phyloP scores from a whole-genome alignment of 1,140 invertebrate genomes.

The Pogonus chalceus region DNA sequence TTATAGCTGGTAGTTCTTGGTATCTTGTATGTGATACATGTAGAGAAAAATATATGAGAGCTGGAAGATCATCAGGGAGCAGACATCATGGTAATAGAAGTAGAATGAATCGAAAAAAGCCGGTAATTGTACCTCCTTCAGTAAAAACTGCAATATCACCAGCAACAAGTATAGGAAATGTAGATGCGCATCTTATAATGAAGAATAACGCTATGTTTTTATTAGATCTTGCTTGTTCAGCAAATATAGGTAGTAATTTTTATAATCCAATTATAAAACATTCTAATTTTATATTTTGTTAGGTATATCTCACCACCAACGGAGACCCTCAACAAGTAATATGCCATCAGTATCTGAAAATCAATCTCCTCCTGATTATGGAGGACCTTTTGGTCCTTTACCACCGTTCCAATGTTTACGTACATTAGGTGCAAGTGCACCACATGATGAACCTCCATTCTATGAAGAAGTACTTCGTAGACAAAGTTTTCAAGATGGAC shows the following conservation, averaged over 20 bases:
- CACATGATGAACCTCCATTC: conserved; percentile 42
- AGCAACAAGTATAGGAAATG: conserved; percentile 25
- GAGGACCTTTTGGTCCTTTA: conserved; percentile 46
- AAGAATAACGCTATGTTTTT: conserved; percentile 92
- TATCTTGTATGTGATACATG: conserved; percentile 87
- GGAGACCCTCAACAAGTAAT: conserved; percentile 42
- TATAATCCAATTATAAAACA: conserved; percentile 8
- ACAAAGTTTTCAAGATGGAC: conserved; percentile 35
- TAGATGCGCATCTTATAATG: conserved; percentile 69
- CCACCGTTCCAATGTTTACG: conserved; percentile 70
- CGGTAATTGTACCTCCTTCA: conserved; percentile 17
- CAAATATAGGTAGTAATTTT: conserved; percentile 35
- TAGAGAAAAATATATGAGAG: conserved; percentile 67
- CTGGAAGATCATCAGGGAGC: conserved; percentile 36
- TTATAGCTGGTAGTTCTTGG: conserved; percentile 65
- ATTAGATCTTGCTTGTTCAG: conserved; percentile 73
- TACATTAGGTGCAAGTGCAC: conserved; percentile 51
- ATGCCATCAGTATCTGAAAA: conserved; percentile 52
- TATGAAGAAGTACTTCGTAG: conserved; percentile 43
- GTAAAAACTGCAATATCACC: conserved; percentile 31
- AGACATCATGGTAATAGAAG: conserved; percentile 24
- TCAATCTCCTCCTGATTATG: conserved; percentile 42
- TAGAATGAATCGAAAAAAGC: conserved; percentile 28
- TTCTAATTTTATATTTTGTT: neutral
- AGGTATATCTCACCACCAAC: conserved; percentile 32